phyloP scores from a whole-genome alignment of 37 sponge, comb jelly and placozoan species.

The Halichondria panicea region DNA sequence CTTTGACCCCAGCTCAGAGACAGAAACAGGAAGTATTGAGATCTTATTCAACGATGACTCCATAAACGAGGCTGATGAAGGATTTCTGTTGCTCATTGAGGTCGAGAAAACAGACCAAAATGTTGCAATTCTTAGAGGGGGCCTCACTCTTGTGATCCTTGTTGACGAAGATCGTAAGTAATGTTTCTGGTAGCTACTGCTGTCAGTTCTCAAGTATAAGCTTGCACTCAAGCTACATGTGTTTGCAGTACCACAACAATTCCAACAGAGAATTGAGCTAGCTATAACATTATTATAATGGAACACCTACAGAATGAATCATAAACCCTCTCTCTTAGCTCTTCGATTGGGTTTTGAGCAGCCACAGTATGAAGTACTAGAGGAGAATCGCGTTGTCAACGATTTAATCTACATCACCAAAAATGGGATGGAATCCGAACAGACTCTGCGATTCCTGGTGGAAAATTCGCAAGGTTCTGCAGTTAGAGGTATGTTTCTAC shows the following conservation, averaged over 20 bases:
- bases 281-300: background rate
- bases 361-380: background rate
- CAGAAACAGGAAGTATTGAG: background rate
- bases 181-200: too few species aligned
- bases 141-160: slow-evolving; percentile 1
- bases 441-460: background rate
- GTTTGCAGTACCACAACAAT: background rate
- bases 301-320: background rate
- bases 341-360: slow-evolving; percentile 2
- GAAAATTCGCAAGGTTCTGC: background rate
- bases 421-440: background rate
- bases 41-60: slow-evolving; percentile 1
- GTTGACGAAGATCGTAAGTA: slow-evolving; percentile 25
- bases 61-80: slow-evolving; percentile 8
- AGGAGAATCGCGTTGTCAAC: background rate
- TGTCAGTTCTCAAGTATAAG: too few species aligned
- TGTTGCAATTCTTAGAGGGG: background rate
- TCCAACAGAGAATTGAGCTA: background rate
- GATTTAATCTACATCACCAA: background rate
- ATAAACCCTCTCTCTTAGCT: background rate
- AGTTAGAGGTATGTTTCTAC: too few species aligned
- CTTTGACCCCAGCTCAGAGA: background rate
- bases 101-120: too few species aligned
- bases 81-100: background rate
- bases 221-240: too few species aligned